phyloP scores from a whole-genome alignment of 2,113 vertebrate species.

The Gymnorhina tibicen region DNA sequence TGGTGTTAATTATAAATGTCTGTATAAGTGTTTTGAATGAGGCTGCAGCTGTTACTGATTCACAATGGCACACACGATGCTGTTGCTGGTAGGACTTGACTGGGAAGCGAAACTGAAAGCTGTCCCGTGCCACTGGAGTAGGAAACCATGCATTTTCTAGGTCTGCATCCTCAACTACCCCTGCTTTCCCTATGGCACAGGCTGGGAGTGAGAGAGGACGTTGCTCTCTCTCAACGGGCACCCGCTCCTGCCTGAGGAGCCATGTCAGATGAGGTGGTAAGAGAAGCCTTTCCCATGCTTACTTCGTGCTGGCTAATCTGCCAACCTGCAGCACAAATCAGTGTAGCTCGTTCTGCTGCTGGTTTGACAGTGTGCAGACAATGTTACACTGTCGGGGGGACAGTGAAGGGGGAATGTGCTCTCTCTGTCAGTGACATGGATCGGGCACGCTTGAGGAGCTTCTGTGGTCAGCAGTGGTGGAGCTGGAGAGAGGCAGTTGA shows the following conservation, averaged over 20 bases:
- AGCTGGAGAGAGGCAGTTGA: neutral
- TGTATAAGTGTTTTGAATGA: neutral
- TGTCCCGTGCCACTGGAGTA: neutral
- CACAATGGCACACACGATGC: neutral
- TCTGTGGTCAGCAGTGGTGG: neutral
- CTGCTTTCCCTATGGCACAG: neutral
- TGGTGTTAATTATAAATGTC: conserved; percentile 50
- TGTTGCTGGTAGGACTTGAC: neutral
- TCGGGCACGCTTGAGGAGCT: neutral
- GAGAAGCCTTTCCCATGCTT: neutral
- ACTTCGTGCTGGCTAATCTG: neutral
- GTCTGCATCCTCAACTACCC: neutral
- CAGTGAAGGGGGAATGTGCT: neutral
- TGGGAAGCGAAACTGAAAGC: neutral
- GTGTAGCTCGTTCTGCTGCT: neutral
- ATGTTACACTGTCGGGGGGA: too few species aligned
- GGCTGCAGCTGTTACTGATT: neutral
- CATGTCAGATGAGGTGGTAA: neutral
- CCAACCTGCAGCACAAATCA: neutral
- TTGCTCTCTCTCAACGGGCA: neutral
- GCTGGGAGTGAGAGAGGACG: rapidly evolving
- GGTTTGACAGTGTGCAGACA: neutral
- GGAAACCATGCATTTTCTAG: neutral
- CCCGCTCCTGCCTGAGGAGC: neutral
- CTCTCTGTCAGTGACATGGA: neutral